Evolutionary conservation across 2,797 vertebrate genomes (phyloP), one percentile per base, ranked within the genome.

Genomic region (Pseudochromis fuscus): DNA sequence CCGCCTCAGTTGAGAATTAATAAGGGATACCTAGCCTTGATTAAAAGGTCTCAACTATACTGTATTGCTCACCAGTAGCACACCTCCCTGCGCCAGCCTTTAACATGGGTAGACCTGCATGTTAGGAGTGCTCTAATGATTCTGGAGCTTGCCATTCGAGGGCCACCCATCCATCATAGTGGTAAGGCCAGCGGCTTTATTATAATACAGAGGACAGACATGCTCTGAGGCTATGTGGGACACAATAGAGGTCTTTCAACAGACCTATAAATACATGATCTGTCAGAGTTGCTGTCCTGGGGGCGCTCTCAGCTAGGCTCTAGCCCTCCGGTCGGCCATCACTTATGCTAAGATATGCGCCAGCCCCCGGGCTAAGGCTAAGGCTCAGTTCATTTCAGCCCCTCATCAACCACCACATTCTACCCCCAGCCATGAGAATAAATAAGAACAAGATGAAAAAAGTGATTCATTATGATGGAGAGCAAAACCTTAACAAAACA

Each of bases 241-340:
- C 92, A 94, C 94, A 94, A 94, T 94, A 93, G 92, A 93, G 93
- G 92, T 93, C 93, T 94, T 94, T 94, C 92, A 94, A 94, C 92
- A 93, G 92, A 94, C 93, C 93, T 93, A 94, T 94, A 94, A 94
- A 94, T 94, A 94, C 92, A 94, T 93, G 93, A 93, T 94, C 92
- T 93, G 93, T 94, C 93, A 94, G 91, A 84, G 87, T 87, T 84
- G 92, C 83, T 91, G 87, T 91, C 93, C 93, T 91, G 82, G 57
- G 90, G 94, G 91, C 88, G 75, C 84, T 91, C 89, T 91, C 92
- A 90, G 91, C 89, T 78, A 78, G 89, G 89, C 90, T 92, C 89
- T 57, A 88, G 89, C 91, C 93, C 91, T 87, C 70, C 60, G 93
- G 94, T 91, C 50, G 82, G 87, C 93, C 93, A 94, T 94, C 93